Percentiles rank a stretch among this genome's conserved stretches.
Evolutionary conservation across 2,888 invertebrate genomes (phyloP).

Genomic region (Pedicia rivosa): DNA sequence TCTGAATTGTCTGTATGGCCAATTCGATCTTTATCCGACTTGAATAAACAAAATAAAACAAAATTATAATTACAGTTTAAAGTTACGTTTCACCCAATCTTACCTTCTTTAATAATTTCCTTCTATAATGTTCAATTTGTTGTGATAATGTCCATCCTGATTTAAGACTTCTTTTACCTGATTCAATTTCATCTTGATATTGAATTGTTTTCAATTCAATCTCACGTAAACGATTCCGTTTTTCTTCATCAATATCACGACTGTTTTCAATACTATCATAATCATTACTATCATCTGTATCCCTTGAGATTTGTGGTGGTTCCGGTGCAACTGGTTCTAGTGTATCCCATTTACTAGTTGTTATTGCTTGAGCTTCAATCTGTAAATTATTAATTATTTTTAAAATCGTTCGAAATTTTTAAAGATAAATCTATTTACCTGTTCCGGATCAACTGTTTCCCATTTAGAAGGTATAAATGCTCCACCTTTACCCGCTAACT

Average conservation of each 20-base stretch:
- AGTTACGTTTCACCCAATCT: constrained; percentile 1
- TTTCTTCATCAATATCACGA: constrained; percentile 47
- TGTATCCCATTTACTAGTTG: constrained; percentile 77
- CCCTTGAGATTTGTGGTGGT: constrained; percentile 25
- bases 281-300: constrained; percentile 24
- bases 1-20: constrained; percentile 9
- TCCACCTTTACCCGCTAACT: constrained; percentile 27
- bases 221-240: constrained; percentile 64
- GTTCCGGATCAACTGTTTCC: constrained; percentile 88
- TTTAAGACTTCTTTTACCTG: constrained; percentile 57
- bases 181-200: constrained; percentile 91
- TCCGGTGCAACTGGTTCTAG: constrained; percentile 36
- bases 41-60: too few relatives aligned
- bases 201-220: constrained; percentile 91
- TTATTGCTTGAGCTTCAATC: constrained; percentile 66
- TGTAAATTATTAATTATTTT: constrained; percentile 10
- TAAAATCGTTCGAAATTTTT: neutral
- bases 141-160: constrained; percentile 58
- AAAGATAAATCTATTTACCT: too few relatives aligned
- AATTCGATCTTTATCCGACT: constrained; percentile 12
- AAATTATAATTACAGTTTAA: neutral
- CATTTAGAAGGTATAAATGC: constrained; percentile 87
- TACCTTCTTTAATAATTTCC: constrained; percentile 77
- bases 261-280: constrained; percentile 22
- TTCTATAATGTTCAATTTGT: constrained; percentile 80